A percentile compares a stretch with the other conserved stretches of the same genome.
These are phyloP conservation scores for Rhinolophus sinicus DNA, from an alignment of 2,113 vertebrate species.

Conservation along the genomic window DNA sequence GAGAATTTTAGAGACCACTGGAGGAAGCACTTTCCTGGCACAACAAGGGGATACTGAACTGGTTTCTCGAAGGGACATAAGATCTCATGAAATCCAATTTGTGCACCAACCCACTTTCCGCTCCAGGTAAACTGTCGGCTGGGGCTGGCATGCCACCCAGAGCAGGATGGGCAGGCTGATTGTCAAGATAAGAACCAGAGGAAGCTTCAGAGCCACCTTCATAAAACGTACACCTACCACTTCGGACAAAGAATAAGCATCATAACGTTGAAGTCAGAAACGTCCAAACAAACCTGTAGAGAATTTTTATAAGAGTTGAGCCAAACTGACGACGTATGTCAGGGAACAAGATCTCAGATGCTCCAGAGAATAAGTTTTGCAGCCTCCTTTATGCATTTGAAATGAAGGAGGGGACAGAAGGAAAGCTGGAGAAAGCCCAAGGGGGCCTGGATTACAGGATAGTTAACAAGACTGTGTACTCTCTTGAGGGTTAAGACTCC, in stretches of 20 bases:
- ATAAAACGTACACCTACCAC: neutral
- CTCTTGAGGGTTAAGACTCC: neutral
- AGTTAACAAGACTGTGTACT: neutral
- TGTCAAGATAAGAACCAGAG: conserved; percentile 31
- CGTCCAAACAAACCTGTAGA: too few relatives aligned
- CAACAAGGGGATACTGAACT: neutral
- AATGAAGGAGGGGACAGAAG: neutral
- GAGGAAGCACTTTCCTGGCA: neutral
- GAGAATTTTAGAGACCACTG: neutral
- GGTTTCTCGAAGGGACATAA: neutral
- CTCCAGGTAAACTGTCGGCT: neutral
- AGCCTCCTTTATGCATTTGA: too few relatives aligned
- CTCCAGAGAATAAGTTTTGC: neutral
- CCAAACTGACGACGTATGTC: neutral
- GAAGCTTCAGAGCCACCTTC: neutral
- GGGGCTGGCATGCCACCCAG: neutral
- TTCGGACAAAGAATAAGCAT: neutral
- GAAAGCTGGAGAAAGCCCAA: neutral
- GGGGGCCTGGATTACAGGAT: too few relatives aligned
- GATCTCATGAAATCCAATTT: neutral
- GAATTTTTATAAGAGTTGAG: neutral
- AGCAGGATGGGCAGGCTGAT: neutral
- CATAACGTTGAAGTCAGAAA: neutral
- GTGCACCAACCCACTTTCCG: neutral
- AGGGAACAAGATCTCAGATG: neutral